Base-by-base conservation (phyloP, 2,888 invertebrate species). In the Thumatha senex region DNA sequence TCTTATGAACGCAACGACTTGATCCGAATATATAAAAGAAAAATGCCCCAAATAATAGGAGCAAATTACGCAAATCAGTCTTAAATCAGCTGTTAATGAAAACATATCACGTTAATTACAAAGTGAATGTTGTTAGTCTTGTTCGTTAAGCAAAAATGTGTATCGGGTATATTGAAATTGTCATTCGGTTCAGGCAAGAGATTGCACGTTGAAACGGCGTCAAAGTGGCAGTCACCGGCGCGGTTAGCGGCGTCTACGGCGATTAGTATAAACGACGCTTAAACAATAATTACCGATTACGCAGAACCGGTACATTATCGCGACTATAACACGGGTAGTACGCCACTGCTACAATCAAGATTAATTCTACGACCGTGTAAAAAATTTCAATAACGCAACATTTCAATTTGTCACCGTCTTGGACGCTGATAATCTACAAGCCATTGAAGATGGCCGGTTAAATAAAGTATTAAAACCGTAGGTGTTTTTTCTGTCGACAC, bases 211-310 rank as follows among this genome's bases (percentile, higher is more conserved):
- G 64, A 57, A 24, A 66, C 59, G 77, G 81, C 82, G 78, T 76
- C 80, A 70, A 74, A 70, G 67, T 74, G 74, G 73, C 71, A 72
- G 60, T 68, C 66, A 61, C 54, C 48, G 63, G 61, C 64, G 65
- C 64, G 66, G 61, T 67, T 67, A 74, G 69, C 70, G 73, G 77
- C 77, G 73, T 72, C 78, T 70, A 65, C 63, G 68, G 71, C 75
- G 82, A 87, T 89, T 89, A 87, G 80, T 80, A 84, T 84, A 85
- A 86, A 82, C 80, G 82, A 76, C 80, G 79, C 80, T 84, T 82
- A 77, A 84, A 86, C 86, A 86, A 86, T 87, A 89, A 89, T 88
- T 87, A 84, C 76, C 78, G 82, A 82, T 83, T 78, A 81, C 78
- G 71, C 67, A 73, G 78, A 81, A 80, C 78, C 70, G 76, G 76